Conservation (phyloP, 2,888 invertebrate species). For the Rhaphigaster nebulosa region DNA sequence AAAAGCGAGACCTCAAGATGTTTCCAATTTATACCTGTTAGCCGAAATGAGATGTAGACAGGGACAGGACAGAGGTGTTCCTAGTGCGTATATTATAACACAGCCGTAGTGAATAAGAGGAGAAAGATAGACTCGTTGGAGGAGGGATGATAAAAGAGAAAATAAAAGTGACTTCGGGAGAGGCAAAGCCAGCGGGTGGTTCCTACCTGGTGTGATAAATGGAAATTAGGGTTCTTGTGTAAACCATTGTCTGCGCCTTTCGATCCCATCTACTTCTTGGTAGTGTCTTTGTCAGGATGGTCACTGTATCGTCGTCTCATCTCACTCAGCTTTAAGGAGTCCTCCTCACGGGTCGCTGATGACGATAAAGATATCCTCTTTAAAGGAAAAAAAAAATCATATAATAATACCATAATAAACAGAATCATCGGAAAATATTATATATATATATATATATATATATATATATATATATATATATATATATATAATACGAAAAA, state of each 20-base stretch:
- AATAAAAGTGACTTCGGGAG: neutral
- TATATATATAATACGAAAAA: no score
- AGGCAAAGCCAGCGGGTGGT: neutral
- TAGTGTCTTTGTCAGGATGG: conserved; percentile 2
- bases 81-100: conserved; percentile 18
- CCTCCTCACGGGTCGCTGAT: neutral
- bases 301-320: neutral
- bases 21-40: conserved; percentile 46
- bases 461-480: no score
- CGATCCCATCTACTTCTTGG: conserved; percentile 44
- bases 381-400: neutral
- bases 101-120: neutral
- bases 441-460: no score
- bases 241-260: neutral
- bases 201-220: conserved; percentile 34
- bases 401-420: neutral
- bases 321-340: neutral
- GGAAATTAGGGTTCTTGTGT: conserved; percentile 20
- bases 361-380: neutral
- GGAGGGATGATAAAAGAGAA: conserved; percentile 31
- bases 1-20: neutral
- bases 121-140: neutral
- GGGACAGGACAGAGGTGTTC: conserved; percentile 15
- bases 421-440: neutral
- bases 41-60: conserved; percentile 40